Conservation (phyloP, 2,113 vertebrate genomes). For the Gavialis gangeticus region DNA sequence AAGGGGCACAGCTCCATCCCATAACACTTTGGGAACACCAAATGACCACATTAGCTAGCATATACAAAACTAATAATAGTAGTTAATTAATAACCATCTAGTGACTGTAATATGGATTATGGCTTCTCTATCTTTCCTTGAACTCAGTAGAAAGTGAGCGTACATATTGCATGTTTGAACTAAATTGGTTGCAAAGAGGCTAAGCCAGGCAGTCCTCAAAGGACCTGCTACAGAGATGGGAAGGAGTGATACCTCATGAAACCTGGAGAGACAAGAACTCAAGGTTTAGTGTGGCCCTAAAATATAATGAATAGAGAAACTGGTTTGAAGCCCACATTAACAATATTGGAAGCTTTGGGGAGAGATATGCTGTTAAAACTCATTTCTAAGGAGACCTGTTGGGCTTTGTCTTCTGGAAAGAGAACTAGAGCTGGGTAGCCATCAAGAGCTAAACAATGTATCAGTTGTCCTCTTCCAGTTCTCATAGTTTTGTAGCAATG, state of each 20-base stretch:
- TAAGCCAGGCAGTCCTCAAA: neutral
- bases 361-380: neutral
- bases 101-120: neutral
- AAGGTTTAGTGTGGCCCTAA: neutral
- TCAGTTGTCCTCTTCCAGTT: neutral
- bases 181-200: neutral
- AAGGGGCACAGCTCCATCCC: too few species aligned
- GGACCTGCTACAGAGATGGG: neutral
- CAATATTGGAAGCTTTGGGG: neutral
- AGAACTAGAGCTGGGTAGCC: too few species aligned
- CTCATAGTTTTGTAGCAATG: neutral
- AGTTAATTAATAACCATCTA: neutral
- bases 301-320: neutral
- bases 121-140: neutral
- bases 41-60: too few species aligned
- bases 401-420: neutral
- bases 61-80: neutral
- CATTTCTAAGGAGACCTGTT: neutral
- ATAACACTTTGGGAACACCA: too few species aligned
- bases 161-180: neutral
- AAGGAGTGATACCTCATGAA: neutral
- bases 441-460: neutral
- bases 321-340: neutral
- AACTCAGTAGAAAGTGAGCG: neutral
- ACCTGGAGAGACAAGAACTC: neutral